Percentiles rank a stretch among this genome's conserved stretches.
phyloP scores from a whole-genome alignment of 2,797 vertebrate species.

The Podargus strigoides region DNA sequence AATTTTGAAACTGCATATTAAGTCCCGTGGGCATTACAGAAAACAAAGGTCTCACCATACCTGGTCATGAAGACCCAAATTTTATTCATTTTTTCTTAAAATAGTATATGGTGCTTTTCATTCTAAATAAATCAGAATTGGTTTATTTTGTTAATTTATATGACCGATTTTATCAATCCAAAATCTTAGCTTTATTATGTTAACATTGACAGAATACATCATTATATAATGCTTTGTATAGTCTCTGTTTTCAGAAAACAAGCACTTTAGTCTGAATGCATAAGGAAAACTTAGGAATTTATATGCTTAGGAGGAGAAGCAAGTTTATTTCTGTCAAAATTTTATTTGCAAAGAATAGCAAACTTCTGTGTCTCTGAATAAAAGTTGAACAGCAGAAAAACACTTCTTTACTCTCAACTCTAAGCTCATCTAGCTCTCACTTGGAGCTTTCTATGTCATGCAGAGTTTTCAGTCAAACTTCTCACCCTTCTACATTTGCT shows the following conservation, averaged over 20 bases:
- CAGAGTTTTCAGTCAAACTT: neutral
- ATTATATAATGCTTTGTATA: neutral
- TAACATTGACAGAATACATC: neutral
- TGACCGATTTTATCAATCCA: neutral
- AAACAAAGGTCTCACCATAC: rapidly evolving
- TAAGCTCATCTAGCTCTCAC: neutral
- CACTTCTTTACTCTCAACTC: neutral
- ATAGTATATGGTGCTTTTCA: neutral
- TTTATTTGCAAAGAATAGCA: neutral
- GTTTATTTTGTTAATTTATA: neutral
- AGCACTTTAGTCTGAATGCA: neutral
- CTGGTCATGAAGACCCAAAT: neutral
- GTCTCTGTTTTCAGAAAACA: neutral
- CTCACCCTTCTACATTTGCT: neutral
- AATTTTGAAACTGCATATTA: neutral
- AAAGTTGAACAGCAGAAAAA: neutral
- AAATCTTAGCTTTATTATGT: neutral
- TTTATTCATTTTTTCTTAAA: neutral
- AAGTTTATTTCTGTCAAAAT: neutral
- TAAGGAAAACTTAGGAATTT: neutral
- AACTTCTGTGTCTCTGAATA: neutral
- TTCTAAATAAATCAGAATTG: neutral
- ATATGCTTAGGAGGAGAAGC: neutral
- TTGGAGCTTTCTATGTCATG: neutral
- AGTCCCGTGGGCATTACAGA: neutral